Evolutionary conservation across 1,140 invertebrate species (phyloP), one percentile per base, ranked within the genome.

Genomic region (Lethocerus indicus): DNA sequence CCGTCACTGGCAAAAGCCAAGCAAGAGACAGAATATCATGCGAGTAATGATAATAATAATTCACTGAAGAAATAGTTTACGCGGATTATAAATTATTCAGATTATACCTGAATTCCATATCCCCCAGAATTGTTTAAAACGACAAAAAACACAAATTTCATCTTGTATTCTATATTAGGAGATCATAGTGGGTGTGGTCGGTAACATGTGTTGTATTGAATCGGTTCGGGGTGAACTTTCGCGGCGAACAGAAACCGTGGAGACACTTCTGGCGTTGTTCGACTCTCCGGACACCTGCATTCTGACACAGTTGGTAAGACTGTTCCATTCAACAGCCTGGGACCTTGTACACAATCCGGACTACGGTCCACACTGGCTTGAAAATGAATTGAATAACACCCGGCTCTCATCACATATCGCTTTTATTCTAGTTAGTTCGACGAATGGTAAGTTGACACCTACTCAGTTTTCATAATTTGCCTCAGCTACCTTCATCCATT

Each of bases 101-200:
- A n/a, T n/a, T n/a, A n/a, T n/a, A n/a, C n/a, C n/a, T n/a, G n/a
- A n/a, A n/a, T n/a, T n/a, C n/a, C n/a, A n/a, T n/a, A n/a, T n/a
- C n/a, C n/a, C n/a, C n/a, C n/a, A n/a, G n/a, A n/a, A n/a, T n/a
- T n/a, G n/a, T n/a, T n/a, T n/a, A n/a, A n/a, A n/a, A n/a, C n/a
- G n/a, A n/a, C n/a, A n/a, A n/a, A n/a, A n/a, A n/a, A n/a, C n/a
- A n/a, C n/a, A n/a, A n/a, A n/a, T n/a, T n/a, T n/a, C n/a, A n/a
- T n/a, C n/a, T n/a, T n/a, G 49, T 37, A 47, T 48, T 50, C 20
- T 41, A 46, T 63, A 61, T 18, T 49, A 70, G 61, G 82, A 86
- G 70, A 81, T 83, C 49, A 57, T 83, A 2, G 64, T 83, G 20
- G 82, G 82, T 9, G 78, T 83, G 40, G 65, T 81, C 50, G 78